These are phyloP conservation scores for Microcebus murinus DNA, from an alignment of 2,113 vertebrate genomes.

Conservation along the genomic window DNA sequence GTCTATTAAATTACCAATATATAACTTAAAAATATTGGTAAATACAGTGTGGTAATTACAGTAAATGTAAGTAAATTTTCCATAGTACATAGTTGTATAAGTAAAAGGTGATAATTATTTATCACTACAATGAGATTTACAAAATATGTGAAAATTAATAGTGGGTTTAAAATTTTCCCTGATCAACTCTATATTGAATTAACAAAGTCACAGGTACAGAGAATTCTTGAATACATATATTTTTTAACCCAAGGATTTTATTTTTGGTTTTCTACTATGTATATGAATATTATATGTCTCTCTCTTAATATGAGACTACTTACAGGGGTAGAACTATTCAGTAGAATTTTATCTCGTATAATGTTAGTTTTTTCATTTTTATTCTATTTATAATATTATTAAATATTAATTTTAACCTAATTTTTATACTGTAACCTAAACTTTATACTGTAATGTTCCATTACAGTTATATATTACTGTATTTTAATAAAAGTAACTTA, in stretches of 20 bases:
- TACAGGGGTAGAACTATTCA: slow-evolving; percentile 2
- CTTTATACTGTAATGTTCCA: background rate
- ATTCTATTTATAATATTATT: slow-evolving; percentile 27
- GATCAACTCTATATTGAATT: background rate
- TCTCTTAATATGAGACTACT: background rate
- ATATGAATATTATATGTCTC: background rate
- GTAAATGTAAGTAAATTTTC: slow-evolving; percentile 8
- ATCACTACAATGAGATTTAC: slow-evolving; percentile 12
- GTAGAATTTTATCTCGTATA: slow-evolving; percentile 31
- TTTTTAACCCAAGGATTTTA: slow-evolving; percentile 3
- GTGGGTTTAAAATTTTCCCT: slow-evolving; percentile 8
- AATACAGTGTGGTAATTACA: background rate
- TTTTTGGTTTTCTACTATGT: background rate
- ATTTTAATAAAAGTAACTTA: slow-evolving; percentile 21
- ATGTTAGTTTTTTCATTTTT: slow-evolving; percentile 17
- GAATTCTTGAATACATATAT: background rate
- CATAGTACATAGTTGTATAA: background rate
- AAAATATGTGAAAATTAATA: slow-evolving; percentile 9
- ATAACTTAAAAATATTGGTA: background rate
- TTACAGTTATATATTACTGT: slow-evolving; percentile 31
- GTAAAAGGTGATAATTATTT: slow-evolving; percentile 1
- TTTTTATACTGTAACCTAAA: background rate
- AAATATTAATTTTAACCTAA: slow-evolving; percentile 37
- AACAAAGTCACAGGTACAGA: background rate
- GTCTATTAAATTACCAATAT: background rate